Conservation (phyloP, 2,113 vertebrate species). For the Ailuropoda melanoleuca region DNA sequence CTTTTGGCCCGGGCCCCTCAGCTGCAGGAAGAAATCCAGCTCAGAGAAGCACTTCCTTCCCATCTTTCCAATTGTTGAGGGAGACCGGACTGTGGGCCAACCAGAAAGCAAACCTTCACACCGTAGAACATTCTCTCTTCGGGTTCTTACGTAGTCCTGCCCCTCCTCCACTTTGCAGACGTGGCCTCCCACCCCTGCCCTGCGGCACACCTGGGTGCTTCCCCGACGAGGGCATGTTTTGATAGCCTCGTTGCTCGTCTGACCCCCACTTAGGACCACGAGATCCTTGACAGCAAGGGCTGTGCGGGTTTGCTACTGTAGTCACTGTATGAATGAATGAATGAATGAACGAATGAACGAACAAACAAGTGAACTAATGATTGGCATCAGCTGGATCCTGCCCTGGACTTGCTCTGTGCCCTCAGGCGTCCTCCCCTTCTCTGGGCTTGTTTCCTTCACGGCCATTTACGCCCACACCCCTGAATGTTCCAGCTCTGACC, state of each 20-base stretch:
- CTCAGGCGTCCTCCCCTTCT: not conserved
- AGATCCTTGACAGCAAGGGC: not conserved
- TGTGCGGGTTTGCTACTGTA: not conserved
- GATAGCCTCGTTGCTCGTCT: not conserved
- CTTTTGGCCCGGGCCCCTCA: not conserved
- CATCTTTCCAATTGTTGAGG: not conserved
- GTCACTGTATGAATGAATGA: not conserved
- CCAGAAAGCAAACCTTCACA: not conserved
- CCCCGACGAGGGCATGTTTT: not conserved
- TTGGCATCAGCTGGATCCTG: not conserved
- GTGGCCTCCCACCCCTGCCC: fast-evolving
- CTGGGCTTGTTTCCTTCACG: not conserved
- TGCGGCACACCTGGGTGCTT: not conserved
- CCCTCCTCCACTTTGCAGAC: not conserved
- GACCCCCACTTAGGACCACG: not conserved
- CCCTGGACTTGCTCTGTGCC: not conserved
- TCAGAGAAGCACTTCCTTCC: not conserved
- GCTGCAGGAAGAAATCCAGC: not conserved
- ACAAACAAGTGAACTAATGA: too few species aligned
- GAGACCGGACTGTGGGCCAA: not conserved
- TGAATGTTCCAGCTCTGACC: not conserved
- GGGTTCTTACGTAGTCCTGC: not conserved
- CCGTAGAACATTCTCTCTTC: not conserved
- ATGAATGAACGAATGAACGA: not conserved
- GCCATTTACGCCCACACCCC: not conserved